Conservation (phyloP, 2,888 invertebrate species). For the Papilio demoleus region DNA sequence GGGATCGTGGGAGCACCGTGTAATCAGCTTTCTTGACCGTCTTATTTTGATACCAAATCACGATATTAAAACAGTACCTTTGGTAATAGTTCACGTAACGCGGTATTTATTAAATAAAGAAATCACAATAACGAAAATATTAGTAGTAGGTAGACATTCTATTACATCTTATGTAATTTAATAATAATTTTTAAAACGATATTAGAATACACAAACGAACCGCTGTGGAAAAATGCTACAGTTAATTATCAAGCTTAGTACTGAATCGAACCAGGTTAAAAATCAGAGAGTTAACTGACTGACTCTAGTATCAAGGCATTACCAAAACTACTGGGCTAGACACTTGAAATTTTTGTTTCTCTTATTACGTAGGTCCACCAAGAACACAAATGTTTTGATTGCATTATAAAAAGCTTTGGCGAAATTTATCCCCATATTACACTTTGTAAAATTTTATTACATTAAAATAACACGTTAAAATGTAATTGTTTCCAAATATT, state of each 20-base stretch:
- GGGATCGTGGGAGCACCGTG: constrained; percentile 82
- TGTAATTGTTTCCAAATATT: neutral
- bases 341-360: no score
- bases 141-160: no score
- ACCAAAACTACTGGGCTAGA: no score
- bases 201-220: constrained; percentile 5
- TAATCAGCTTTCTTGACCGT: constrained; percentile 80
- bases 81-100: neutral
- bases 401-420: no score
- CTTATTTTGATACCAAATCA: constrained; percentile 73
- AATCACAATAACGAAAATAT: no score
- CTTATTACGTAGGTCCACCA: no score
- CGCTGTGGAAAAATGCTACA: no score
- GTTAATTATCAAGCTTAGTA: neutral
- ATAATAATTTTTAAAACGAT: neutral
- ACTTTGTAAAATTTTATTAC: neutral
- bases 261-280: neutral
- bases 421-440: neutral
- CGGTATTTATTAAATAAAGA: no score
- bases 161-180: no score
- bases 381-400: no score
- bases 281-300: no score
- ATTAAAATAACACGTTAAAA: neutral
- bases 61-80: constrained; percentile 44
- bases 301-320: no score